Conservation (phyloP, 2,797 vertebrate genomes). For the Coccyzus lansbergi region DNA sequence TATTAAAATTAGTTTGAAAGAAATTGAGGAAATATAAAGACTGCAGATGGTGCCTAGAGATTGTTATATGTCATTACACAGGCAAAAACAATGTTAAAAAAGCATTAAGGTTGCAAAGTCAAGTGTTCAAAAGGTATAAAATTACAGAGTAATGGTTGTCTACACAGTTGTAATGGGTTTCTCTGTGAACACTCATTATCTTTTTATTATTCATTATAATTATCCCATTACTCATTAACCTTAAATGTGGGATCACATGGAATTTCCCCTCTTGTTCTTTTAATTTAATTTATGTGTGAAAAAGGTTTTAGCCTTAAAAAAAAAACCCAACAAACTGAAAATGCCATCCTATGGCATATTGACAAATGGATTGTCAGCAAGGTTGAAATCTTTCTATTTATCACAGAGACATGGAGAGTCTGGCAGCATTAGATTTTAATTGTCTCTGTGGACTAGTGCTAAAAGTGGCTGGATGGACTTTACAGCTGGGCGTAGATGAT, state of each 20-base stretch:
- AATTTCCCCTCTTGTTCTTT: conserved; percentile 44
- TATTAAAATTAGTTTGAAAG: conserved; percentile 31
- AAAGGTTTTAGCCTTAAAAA: background rate
- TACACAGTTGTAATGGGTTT: conserved; percentile 11
- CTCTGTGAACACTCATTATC: conserved; percentile 38
- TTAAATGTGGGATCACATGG: conserved; percentile 39
- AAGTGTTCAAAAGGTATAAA: conserved; percentile 47
- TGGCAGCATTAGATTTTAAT: conserved; percentile 35
- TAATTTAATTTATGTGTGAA: conserved; percentile 54
- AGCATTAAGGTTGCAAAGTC: conserved; percentile 53
- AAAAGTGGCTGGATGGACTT: background rate
- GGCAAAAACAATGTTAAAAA: conserved; percentile 57
- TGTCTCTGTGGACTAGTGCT: background rate
- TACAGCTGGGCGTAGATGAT: background rate
- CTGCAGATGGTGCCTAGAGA: conserved; percentile 36
- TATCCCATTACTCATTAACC: conserved; percentile 57
- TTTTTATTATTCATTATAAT: conserved; percentile 60
- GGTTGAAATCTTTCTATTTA: conserved; percentile 50
- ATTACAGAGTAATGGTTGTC: conserved; percentile 44
- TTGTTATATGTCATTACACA: conserved; percentile 36
- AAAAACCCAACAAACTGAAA: background rate
- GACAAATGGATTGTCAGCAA: conserved; percentile 51
- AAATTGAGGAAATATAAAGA: conserved; percentile 27
- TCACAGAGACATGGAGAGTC: conserved; percentile 6
- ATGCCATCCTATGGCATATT: conserved; percentile 26